Evolutionary conservation across 2,888 invertebrate genomes (phyloP).

Genomic region (Aporophyla nigra): DNA sequence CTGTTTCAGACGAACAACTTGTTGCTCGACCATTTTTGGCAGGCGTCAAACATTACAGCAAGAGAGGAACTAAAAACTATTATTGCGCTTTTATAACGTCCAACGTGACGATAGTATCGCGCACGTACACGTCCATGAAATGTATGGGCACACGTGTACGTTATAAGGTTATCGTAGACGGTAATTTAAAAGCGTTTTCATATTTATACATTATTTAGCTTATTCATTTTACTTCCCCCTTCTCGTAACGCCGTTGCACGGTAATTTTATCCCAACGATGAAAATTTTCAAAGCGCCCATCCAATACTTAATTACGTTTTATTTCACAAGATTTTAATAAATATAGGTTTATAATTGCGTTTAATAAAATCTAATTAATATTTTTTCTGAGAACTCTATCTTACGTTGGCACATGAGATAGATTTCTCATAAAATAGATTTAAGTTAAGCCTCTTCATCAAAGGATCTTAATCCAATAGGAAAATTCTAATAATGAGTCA

Average conservation of each 20-base stretch:
- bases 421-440: neutral
- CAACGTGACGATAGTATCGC: neutral
- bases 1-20: slow-evolving; percentile 7
- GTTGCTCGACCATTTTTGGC: neutral
- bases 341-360: too few species aligned
- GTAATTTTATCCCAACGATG: neutral
- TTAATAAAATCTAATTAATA: too few species aligned
- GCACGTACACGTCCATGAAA: neutral
- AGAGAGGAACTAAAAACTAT: neutral
- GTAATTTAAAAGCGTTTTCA: neutral
- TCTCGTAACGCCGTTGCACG: too few species aligned
- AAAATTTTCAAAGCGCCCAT: neutral
- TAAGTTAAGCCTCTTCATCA: neutral
- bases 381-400: too few species aligned
- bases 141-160: neutral
- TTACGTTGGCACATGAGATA: too few species aligned
- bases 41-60: slow-evolving; percentile 4
- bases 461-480: neutral
- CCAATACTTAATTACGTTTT: neutral
- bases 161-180: neutral
- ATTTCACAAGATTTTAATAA: neutral
- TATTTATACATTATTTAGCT: too few species aligned
- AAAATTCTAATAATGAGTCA: neutral
- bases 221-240: too few species aligned
- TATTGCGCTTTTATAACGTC: neutral